Evolutionary conservation across 2,797 vertebrate genomes (phyloP).

Genomic region (Tenualosa thibaudeaui): DNA sequence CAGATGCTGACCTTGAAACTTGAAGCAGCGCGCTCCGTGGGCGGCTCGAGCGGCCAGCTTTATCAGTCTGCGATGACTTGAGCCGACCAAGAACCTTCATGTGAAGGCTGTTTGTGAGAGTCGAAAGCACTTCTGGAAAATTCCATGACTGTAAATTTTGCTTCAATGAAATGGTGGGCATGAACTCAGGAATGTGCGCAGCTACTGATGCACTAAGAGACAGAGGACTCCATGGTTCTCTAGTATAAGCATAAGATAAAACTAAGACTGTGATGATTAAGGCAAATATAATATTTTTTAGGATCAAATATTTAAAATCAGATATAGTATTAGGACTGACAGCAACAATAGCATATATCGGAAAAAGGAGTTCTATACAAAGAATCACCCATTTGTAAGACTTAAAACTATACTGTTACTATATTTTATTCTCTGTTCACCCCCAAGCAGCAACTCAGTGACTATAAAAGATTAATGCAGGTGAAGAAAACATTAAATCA

Average conservation of each 20-base stretch:
- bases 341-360: not conserved
- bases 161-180: not conserved
- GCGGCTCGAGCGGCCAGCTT: conserved; percentile 22
- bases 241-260: not conserved
- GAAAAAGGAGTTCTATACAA: not conserved
- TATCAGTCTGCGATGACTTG: conserved; percentile 40
- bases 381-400: not conserved
- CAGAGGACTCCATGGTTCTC: not conserved
- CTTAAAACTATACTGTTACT: not conserved
- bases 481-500: not conserved
- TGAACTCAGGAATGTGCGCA: conserved; percentile 20
- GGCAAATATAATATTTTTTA: not conserved
- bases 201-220: not conserved
- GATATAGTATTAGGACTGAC: not conserved
- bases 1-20: conserved; percentile 45
- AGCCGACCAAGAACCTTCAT: not conserved
- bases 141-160: conserved; percentile 15
- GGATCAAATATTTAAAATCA: not conserved
- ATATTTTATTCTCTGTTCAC: too few species aligned
- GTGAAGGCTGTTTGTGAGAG: conserved; percentile 12
- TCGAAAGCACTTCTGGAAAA: conserved; percentile 27
- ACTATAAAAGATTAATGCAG: not conserved
- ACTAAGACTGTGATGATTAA: not conserved
- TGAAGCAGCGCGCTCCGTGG: not conserved
- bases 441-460: not conserved